Percentiles rank a stretch among this genome's conserved stretches.
phyloP scores from a whole-genome alignment of 2,113 vertebrate genomes.

The Engraulis encrasicolus region DNA sequence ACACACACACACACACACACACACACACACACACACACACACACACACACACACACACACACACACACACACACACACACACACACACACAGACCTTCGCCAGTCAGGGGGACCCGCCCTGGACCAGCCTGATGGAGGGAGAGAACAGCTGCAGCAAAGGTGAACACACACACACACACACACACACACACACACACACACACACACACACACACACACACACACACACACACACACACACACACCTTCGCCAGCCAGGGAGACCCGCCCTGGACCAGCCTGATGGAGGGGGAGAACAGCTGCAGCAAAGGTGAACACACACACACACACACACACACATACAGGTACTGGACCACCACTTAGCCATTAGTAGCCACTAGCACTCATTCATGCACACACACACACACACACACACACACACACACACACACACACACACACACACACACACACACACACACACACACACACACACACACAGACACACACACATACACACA shows the following conservation, averaged over 20 bases:
- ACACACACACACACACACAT: not conserved
- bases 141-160: too few relatives aligned
- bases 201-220: not conserved
- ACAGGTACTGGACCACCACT: not conserved
- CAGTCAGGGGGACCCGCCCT: too few relatives aligned
- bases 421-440: too few relatives aligned
- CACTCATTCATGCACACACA: not conserved
- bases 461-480: not conserved
- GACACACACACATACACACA: not conserved
- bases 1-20: not conserved
- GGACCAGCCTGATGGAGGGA: too few relatives aligned
- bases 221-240: not conserved
- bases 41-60: not conserved
- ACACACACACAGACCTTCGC: not conserved
- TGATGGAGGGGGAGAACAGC: slow-evolving; percentile 25
- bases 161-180: not conserved
- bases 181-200: not conserved
- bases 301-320: not conserved
- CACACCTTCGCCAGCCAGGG: too few relatives aligned
- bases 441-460: not conserved
- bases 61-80: not conserved
- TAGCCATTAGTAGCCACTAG: not conserved
- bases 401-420: not conserved
- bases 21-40: slow-evolving; percentile 43
- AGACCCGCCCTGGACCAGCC: too few relatives aligned